These are phyloP conservation scores for Narcine bancroftii DNA, from an alignment of 2,113 vertebrate genomes.

Conservation along the genomic window DNA sequence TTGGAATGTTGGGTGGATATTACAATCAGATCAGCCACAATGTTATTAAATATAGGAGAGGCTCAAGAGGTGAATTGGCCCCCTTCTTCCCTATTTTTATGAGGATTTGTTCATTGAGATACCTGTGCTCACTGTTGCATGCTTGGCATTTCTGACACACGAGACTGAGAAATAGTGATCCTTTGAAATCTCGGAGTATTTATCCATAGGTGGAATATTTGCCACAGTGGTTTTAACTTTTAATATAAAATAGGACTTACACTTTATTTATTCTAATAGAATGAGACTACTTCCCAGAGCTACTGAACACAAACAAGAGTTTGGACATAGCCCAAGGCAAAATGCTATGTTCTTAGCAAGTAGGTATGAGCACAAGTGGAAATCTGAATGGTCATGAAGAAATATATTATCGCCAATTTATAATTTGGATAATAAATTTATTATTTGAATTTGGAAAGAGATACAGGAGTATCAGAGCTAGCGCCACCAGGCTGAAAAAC, in stretches of 20 bases:
- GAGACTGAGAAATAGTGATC: constrained; percentile 4
- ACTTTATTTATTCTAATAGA: neutral
- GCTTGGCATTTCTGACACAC: neutral
- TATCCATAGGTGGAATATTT: neutral
- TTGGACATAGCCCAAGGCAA: neutral
- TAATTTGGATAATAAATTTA: neutral
- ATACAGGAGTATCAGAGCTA: too few relatives aligned
- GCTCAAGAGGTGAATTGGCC: too few relatives aligned
- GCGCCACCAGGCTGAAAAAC: too few relatives aligned
- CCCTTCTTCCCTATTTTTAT: too few relatives aligned
- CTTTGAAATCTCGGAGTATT: constrained; percentile 1
- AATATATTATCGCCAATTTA: neutral
- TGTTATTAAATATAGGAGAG: too few relatives aligned
- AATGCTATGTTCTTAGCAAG: neutral
- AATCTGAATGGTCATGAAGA: too few relatives aligned
- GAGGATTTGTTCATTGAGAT: too few relatives aligned
- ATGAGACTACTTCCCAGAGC: neutral
- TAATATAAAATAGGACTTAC: neutral
- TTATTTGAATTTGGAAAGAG: too few relatives aligned
- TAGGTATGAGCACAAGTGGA: neutral
- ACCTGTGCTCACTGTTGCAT: neutral
- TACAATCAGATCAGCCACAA: too few relatives aligned
- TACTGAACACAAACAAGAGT: neutral
- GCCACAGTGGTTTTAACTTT: neutral
- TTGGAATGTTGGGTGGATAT: too few relatives aligned